These are phyloP conservation scores for Torymus aiolomorphi DNA, from an alignment of 2,888 invertebrate genomes.

Conservation along the genomic window DNA sequence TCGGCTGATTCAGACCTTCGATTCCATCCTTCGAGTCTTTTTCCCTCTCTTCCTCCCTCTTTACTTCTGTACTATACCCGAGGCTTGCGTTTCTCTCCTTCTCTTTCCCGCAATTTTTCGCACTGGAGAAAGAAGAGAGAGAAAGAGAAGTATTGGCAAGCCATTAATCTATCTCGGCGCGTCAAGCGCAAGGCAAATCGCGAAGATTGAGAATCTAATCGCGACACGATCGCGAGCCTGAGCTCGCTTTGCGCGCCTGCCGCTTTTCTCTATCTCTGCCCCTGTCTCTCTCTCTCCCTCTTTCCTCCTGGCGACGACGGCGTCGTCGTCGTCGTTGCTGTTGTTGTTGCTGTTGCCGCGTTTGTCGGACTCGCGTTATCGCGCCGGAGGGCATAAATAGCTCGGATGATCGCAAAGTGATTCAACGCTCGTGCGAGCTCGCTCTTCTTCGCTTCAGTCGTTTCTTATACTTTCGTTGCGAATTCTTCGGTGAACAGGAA, in stretches of 20 bases:
- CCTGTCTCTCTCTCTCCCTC: no score
- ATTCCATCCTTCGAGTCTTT: slow-evolving; percentile 21
- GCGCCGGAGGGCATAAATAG: slow-evolving; percentile 22
- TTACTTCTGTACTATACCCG: no score
- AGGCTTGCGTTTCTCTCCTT: background rate
- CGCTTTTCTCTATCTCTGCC: no score
- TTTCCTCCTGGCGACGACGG: no score
- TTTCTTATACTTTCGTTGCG: background rate
- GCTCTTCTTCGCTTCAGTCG: background rate
- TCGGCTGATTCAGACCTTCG: slow-evolving; percentile 45
- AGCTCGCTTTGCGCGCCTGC: no score
- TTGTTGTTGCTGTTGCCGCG: background rate
- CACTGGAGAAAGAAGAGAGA: slow-evolving; percentile 2
- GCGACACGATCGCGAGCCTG: slow-evolving; percentile 34
- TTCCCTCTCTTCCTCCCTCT: background rate
- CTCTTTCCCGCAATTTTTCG: background rate
- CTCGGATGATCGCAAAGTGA: slow-evolving; percentile 39
- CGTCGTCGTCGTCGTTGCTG: no score
- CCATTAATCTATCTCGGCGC: slow-evolving; percentile 46
- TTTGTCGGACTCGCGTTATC: background rate
- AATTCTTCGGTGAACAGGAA: no score
- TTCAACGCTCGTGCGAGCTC: slow-evolving; percentile 23
- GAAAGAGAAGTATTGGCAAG: slow-evolving; percentile 3
- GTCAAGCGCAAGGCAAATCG: slow-evolving; percentile 45
- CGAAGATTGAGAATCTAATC: slow-evolving; percentile 49